Conservation (phyloP, 2,888 invertebrate species). For the Aleiodes testaceus region DNA sequence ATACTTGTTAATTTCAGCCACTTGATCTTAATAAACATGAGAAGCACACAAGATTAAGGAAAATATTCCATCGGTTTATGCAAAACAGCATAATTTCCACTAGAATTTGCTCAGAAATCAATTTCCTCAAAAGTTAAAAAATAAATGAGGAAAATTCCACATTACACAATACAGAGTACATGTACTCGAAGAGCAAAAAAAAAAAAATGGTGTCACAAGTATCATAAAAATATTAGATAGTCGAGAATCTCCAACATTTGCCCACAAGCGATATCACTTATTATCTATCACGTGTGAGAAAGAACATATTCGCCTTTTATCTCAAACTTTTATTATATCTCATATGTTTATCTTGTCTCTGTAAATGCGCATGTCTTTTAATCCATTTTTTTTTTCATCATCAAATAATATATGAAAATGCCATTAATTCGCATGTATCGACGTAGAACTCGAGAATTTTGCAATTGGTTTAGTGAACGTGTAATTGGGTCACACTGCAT, state of each 20-base stretch:
- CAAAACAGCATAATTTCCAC: no score
- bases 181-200: background rate
- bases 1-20: background rate
- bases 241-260: background rate
- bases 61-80: no score
- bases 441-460: slow-evolving; percentile 1
- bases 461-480: slow-evolving; percentile 35
- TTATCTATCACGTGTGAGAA: slow-evolving; percentile 23
- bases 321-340: slow-evolving; percentile 11
- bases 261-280: slow-evolving; percentile 29
- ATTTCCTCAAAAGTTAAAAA: no score
- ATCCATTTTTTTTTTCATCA: slow-evolving; percentile 8
- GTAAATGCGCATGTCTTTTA: background rate
- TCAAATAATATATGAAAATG: slow-evolving; percentile 7
- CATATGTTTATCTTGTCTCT: background rate
- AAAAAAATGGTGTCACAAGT: slow-evolving; percentile 11
- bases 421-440: slow-evolving; percentile 14
- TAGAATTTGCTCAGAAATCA: no score
- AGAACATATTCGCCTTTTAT: slow-evolving; percentile 26
- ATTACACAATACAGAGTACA: slow-evolving; percentile 2
- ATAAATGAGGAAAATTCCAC: background rate
- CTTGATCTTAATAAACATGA: background rate
- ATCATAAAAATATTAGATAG: slow-evolving; percentile 27
- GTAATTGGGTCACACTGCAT: slow-evolving; percentile 47
- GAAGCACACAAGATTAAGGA: no score